Evolutionary conservation across 2,888 invertebrate genomes (phyloP).

Genomic region (Eupeodes latifasciatus): DNA sequence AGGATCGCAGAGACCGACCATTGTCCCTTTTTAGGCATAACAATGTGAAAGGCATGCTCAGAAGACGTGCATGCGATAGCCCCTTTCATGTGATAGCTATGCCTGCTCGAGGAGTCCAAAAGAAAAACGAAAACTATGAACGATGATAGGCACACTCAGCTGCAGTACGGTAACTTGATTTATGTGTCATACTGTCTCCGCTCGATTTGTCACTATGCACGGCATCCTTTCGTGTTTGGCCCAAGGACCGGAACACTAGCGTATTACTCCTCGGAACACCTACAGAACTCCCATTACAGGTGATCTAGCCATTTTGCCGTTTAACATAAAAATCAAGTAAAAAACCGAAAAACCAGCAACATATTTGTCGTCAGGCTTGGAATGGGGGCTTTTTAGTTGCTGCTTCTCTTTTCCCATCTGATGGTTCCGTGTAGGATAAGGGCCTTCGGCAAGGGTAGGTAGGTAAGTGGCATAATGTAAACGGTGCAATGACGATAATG

Average conservation of each 20-base stretch:
- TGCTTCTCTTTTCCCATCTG: not conserved
- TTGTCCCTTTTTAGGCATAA: slow-evolving; percentile 48
- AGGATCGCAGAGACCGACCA: slow-evolving; percentile 58
- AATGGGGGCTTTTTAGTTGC: slow-evolving; percentile 17
- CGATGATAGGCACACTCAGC: slow-evolving; percentile 72
- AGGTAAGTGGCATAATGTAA: slow-evolving; percentile 28
- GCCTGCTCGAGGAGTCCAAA: not conserved
- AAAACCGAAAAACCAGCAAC: slow-evolving; percentile 33
- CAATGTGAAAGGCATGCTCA: not conserved
- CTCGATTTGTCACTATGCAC: slow-evolving; percentile 75
- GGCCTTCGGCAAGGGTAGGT: slow-evolving; percentile 18
- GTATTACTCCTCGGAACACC: slow-evolving; percentile 13
- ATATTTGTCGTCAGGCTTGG: slow-evolving; percentile 57
- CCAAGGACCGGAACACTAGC: slow-evolving; percentile 64
- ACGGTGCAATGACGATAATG: slow-evolving; percentile 55
- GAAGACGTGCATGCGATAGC: slow-evolving; percentile 6
- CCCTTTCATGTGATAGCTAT: not conserved
- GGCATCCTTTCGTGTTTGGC: slow-evolving; percentile 70
- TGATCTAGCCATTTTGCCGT: slow-evolving; percentile 62
- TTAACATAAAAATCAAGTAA: slow-evolving; percentile 74
- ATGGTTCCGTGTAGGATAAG: not conserved
- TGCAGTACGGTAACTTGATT: slow-evolving; percentile 61
- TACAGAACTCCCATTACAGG: slow-evolving; percentile 49
- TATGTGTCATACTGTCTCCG: slow-evolving; percentile 74
- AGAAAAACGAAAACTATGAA: slow-evolving; percentile 35